A percentile compares a stretch with the other conserved stretches of the same genome.
These are phyloP conservation scores for Carlito syrichta DNA, from an alignment of 2,113 vertebrate genomes.

Conservation along the genomic window DNA sequence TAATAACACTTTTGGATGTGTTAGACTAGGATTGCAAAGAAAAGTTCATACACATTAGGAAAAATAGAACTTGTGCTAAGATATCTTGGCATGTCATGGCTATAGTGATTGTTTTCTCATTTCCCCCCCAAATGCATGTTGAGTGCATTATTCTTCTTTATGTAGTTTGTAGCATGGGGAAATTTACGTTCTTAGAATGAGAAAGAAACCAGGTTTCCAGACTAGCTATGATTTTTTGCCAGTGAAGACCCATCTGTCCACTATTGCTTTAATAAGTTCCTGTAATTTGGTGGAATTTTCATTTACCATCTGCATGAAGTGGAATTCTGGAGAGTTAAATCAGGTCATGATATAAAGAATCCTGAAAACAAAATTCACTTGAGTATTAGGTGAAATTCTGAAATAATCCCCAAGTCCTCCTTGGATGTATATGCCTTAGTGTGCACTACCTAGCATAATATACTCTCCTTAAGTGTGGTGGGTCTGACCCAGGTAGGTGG, in stretches of 20 bases:
- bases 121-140: background rate
- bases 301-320: background rate
- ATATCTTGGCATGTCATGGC: fast-evolving
- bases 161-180: background rate
- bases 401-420: too few species aligned
- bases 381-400: background rate
- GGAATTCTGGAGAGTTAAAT: too few species aligned
- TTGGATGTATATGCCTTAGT: too few species aligned
- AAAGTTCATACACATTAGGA: background rate
- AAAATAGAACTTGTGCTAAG: background rate
- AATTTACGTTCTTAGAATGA: background rate
- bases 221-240: background rate
- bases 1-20: background rate
- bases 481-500: background rate
- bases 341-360: too few species aligned
- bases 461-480: background rate
- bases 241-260: background rate
- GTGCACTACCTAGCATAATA: fast-evolving
- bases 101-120: background rate
- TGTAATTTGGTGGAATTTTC: background rate
- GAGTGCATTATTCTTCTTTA: too few species aligned
- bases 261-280: background rate
- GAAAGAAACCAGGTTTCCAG: background rate
- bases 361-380: too few species aligned
- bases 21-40: background rate